Conservation (phyloP, 1,140 invertebrate genomes). For the Hormaphis cornu region DNA sequence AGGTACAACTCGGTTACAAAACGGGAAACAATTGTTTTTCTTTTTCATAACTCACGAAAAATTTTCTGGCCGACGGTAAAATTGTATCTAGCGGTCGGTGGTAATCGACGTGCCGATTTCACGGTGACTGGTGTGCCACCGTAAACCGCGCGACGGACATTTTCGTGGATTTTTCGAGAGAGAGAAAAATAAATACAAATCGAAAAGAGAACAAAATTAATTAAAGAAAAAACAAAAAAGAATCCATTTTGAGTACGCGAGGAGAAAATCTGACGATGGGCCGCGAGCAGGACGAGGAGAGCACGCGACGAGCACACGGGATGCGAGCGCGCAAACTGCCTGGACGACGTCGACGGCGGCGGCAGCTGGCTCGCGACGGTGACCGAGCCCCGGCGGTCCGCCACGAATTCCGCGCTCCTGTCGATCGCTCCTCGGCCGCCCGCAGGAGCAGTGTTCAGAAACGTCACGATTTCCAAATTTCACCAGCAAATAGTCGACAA, state of each 20-base stretch:
- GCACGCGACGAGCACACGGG: neutral
- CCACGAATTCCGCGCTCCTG: neutral
- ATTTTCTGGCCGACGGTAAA: too few relatives aligned
- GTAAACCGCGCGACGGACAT: too few relatives aligned
- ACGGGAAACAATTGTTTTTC: too few relatives aligned
- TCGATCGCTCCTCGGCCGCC: neutral
- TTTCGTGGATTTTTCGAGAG: too few relatives aligned
- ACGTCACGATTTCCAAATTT: neutral
- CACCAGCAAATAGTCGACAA: neutral
- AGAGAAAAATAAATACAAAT: too few relatives aligned
- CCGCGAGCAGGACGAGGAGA: neutral
- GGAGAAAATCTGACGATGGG: neutral
- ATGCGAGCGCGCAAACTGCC: constrained; percentile 29
- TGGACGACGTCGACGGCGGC: neutral
- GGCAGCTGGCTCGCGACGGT: neutral
- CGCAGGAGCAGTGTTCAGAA: neutral
- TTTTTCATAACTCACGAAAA: neutral
- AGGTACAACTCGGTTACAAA: too few relatives aligned
- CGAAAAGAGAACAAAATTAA: too few relatives aligned
- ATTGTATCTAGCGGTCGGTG: too few relatives aligned
- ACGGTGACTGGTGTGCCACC: too few relatives aligned
- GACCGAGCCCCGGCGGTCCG: neutral
- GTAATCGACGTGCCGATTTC: too few relatives aligned
- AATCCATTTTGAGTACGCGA: too few relatives aligned
- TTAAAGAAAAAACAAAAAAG: too few relatives aligned